Evolutionary conservation across 2,888 invertebrate genomes (phyloP), one percentile per base, ranked within the genome.

Genomic region (Boloria euphrosyne): DNA sequence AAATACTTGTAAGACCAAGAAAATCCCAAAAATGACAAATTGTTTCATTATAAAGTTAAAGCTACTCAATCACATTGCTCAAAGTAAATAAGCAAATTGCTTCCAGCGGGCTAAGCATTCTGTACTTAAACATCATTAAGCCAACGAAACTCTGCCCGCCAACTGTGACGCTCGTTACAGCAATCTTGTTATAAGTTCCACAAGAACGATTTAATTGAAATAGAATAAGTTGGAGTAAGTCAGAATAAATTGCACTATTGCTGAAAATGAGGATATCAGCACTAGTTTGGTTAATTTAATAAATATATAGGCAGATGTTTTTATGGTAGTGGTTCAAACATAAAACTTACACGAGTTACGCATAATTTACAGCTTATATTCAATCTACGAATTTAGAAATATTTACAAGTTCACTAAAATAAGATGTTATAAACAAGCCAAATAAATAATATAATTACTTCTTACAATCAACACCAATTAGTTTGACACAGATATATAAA

Each of bases 121-220:
- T 27, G 52, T 58, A 68, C 52, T 68, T 47, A 44, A 58, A 59
- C 65, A 51, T 62, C 51, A 60, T 61, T 55, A 64, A 61, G 52
- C 57, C 16, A 55, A 62, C 44, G 27, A 66, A 71, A 61, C 52
- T 59, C 53, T 22, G 51, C 64, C 58, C 17, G 59, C 54, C 52
- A 64, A 63, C 59, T 63, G 63, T 44, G 64, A 52, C 43, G 52
- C 65, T 51, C 61, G 66, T 67, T 65, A 65, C 66, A 52, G 60
- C 65, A 66, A 64, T 68, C 68, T 73, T 70, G 64, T 73, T 71
- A 72, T 67, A 72, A 72, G 67, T 70, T 70, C 49, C 67, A 66
- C 59, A 63, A 69, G 66, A 66, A 54, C 54, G 64, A 68, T 62
- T 67, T 65, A 68, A 72, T 67, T 71, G 70, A 67, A 65, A 72